phyloP scores from a whole-genome alignment of 2,113 vertebrate species.

The Aspiorhynchus laticeps region DNA sequence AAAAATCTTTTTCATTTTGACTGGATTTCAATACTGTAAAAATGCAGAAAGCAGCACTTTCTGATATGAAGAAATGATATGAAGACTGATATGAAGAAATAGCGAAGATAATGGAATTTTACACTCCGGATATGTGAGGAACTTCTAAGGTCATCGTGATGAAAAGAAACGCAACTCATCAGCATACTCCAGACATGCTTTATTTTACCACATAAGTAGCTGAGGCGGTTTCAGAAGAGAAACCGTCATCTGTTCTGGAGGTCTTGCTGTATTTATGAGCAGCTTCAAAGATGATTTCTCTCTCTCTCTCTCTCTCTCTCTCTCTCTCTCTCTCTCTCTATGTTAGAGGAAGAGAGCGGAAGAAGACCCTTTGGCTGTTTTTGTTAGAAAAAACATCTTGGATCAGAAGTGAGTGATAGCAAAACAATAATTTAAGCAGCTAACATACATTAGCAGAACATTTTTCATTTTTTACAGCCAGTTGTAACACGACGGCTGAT shows the following conservation, averaged over 20 bases:
- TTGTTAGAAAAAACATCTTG: slow-evolving; percentile 53
- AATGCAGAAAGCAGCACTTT: slow-evolving; percentile 21
- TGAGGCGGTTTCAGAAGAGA: slow-evolving; percentile 18
- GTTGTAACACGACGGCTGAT: slow-evolving; percentile 2
- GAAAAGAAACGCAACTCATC: slow-evolving; percentile 35
- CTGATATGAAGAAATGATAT: not conserved
- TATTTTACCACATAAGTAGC: slow-evolving; percentile 32
- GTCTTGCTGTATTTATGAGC: slow-evolving; percentile 37
- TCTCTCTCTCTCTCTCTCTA: not conserved
- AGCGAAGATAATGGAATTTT: not conserved
- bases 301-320: not conserved
- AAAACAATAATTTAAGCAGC: slow-evolving; percentile 51
- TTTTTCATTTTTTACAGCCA: slow-evolving; percentile 48
- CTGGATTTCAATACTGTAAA: slow-evolving; percentile 9
- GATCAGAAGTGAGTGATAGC: slow-evolving; percentile 35
- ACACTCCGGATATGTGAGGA: slow-evolving; percentile 5
- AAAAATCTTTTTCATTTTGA: slow-evolving; percentile 23
- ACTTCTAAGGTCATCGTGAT: slow-evolving; percentile 36
- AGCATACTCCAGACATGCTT: slow-evolving; percentile 27
- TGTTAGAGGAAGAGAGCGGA: slow-evolving; percentile 46
- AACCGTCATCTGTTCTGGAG: not conserved
- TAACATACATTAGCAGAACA: slow-evolving; percentile 34
- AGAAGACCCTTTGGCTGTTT: slow-evolving; percentile 52
- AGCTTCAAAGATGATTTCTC: slow-evolving; percentile 40
- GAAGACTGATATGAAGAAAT: not conserved